Evolutionary conservation across 2,797 vertebrate genomes (phyloP).

Genomic region (Kryptopterus vitreolus): DNA sequence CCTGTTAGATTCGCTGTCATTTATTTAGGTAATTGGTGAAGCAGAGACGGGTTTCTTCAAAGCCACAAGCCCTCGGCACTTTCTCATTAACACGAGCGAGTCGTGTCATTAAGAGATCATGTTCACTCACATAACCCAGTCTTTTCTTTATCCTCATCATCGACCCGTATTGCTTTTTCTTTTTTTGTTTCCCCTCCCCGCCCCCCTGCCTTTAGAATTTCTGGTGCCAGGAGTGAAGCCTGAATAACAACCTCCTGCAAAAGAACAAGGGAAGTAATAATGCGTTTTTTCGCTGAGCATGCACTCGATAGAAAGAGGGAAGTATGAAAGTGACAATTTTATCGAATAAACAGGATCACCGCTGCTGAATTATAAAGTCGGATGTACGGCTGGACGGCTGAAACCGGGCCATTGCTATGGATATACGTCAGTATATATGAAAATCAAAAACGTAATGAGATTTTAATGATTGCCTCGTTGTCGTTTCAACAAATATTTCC

Average conservation of each 20-base stretch:
- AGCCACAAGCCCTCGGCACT: constrained; percentile 24
- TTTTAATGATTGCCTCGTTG: not conserved
- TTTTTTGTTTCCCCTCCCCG: too few species aligned
- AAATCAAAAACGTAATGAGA: not conserved
- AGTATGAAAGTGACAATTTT: constrained; percentile 26
- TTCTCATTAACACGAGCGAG: constrained; percentile 21
- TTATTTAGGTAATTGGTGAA: constrained; percentile 40
- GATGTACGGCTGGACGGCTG: not conserved
- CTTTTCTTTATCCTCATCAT: constrained; percentile 10
- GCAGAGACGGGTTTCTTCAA: constrained; percentile 39
- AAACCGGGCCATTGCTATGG: not conserved
- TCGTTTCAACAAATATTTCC: not conserved
- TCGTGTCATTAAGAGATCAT: constrained; percentile 35
- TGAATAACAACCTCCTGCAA: constrained; percentile 7
- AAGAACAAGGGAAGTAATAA: constrained; percentile 26
- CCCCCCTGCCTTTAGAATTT: not conserved
- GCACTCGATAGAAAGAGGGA: not conserved
- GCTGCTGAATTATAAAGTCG: constrained; percentile 30
- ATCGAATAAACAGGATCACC: constrained; percentile 35
- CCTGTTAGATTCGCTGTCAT: constrained; percentile 5
- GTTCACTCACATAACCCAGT: constrained; percentile 1
- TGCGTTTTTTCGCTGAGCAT: constrained; percentile 23
- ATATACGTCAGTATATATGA: not conserved
- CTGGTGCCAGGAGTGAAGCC: not conserved
- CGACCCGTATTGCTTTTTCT: not conserved